Percentiles rank a stretch among this genome's conserved stretches.
Conservation (phyloP, 2,888 invertebrate species). For the Odontocolon sp. region DNA sequence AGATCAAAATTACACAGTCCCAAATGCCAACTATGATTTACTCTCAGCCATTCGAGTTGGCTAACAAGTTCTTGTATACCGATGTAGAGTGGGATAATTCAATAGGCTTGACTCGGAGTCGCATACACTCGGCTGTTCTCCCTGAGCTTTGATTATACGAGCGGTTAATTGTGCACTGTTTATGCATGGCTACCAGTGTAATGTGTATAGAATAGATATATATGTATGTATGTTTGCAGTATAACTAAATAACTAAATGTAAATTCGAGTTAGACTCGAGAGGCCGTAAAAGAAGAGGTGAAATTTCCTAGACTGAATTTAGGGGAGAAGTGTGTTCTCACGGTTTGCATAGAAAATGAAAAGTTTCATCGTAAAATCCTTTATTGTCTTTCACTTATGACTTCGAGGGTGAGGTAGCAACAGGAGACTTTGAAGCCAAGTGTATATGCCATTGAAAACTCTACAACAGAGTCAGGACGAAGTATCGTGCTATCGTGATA, state of each 20-base stretch:
- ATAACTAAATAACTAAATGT: neutral
- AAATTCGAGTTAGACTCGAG: neutral
- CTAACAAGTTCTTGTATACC: neutral
- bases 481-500: slow-evolving; percentile 34
- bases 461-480: neutral
- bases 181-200: neutral
- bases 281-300: neutral
- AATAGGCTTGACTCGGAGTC: slow-evolving; percentile 4
- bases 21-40: neutral
- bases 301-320: slow-evolving; percentile 22
- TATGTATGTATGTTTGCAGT: neutral
- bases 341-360: slow-evolving; percentile 17
- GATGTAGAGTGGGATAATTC: neutral
- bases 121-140: neutral
- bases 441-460: slow-evolving; percentile 31
- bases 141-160: slow-evolving; percentile 15
- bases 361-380: slow-evolving; percentile 38
- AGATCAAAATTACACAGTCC: neutral
- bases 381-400: slow-evolving; percentile 14
- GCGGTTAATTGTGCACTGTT: neutral
- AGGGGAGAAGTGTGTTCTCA: neutral
- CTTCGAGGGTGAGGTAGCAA: neutral
- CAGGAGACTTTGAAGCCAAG: neutral
- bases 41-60: neutral
- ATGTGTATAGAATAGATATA: too few species aligned